These are phyloP conservation scores for Eleginops maclovinus DNA, from an alignment of 2,113 vertebrate species.

Conservation along the genomic window DNA sequence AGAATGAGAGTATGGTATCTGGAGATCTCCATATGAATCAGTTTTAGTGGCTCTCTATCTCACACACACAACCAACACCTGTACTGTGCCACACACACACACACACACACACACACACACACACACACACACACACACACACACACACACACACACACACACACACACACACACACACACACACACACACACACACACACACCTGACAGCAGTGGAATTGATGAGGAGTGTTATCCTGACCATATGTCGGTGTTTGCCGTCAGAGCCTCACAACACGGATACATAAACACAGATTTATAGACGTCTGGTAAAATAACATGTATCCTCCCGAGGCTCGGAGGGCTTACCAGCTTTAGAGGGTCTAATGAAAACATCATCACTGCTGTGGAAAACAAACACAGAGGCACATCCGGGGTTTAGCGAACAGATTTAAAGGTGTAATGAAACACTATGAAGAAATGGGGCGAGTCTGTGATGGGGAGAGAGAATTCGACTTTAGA, in stretches of 20 bases:
- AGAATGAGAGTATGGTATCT: too few relatives aligned
- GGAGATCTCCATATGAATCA: too few relatives aligned
- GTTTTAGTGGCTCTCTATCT: not conserved
- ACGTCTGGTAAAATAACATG: not conserved
- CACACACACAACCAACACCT: not conserved
- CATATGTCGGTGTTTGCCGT: slow-evolving; percentile 39
- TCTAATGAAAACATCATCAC: slow-evolving; percentile 40
- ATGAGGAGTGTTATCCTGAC: slow-evolving; percentile 8
- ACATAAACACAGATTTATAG: slow-evolving; percentile 42
- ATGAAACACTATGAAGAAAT: not conserved
- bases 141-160: not conserved
- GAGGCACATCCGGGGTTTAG: not conserved
- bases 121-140: not conserved
- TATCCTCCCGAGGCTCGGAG: not conserved
- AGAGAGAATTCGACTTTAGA: not conserved
- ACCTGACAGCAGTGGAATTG: slow-evolving; percentile 29
- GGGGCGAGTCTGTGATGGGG: not conserved
- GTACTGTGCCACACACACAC: not conserved
- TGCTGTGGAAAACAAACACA: slow-evolving; percentile 5
- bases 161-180: not conserved
- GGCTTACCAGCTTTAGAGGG: not conserved
- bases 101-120: not conserved
- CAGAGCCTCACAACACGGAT: slow-evolving; percentile 2
- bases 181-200: not conserved
- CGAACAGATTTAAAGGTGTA: not conserved